Evolutionary conservation across 2,797 vertebrate genomes (phyloP).

Genomic region (Halcyon badia): DNA sequence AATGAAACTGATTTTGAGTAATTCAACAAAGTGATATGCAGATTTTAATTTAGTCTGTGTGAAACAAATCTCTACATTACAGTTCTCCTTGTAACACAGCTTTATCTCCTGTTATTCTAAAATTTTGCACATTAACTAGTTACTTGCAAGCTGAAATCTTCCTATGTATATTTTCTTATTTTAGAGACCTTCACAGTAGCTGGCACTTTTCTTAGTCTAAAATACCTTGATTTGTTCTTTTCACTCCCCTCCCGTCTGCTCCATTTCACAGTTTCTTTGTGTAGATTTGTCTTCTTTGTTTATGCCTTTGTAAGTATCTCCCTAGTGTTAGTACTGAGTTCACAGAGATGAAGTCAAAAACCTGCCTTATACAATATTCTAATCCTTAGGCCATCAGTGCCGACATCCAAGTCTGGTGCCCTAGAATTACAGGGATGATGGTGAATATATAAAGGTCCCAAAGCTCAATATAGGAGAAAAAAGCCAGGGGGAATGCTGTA

Average conservation of each 20-base stretch:
- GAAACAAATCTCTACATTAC: conserved; percentile 38
- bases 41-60: conserved; percentile 41
- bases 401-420: not conserved
- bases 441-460: conserved; percentile 23
- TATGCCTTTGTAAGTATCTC: conserved; percentile 42
- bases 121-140: conserved; percentile 1
- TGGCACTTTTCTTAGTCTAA: not conserved
- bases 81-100: not conserved
- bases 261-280: conserved; percentile 51
- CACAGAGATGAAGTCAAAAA: conserved; percentile 38
- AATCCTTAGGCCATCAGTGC: conserved; percentile 42
- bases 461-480: not conserved
- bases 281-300: conserved; percentile 54
- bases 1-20: conserved; percentile 19
- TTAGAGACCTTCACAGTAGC: not conserved
- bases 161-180: not conserved
- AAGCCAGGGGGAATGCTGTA: not conserved
- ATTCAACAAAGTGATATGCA: not conserved
- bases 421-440: conserved; percentile 25
- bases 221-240: conserved; percentile 14
- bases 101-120: conserved; percentile 16
- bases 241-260: rapidly evolving
- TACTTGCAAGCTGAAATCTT: not conserved
- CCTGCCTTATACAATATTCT: conserved; percentile 36
- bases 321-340: conserved; percentile 24